Conservation (phyloP, 2,888 invertebrate species). For the Azorinus chamasolen region DNA sequence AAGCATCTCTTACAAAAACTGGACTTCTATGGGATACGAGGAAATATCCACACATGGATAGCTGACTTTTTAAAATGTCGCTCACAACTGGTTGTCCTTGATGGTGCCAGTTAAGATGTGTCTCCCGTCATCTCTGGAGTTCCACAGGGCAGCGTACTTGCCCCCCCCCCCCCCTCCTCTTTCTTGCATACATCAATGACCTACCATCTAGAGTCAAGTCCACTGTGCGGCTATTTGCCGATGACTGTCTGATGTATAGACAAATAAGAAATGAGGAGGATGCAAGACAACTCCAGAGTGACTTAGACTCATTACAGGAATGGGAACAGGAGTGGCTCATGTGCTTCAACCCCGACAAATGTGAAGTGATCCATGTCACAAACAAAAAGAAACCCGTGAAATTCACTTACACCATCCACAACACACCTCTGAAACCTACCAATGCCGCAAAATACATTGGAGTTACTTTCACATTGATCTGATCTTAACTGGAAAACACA, state of each 20-base stretch:
- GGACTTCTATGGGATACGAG: slow-evolving; percentile 15
- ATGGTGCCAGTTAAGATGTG: not conserved
- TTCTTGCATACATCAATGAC: slow-evolving; percentile 21
- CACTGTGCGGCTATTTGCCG: slow-evolving; percentile 14
- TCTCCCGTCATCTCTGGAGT: slow-evolving; percentile 23
- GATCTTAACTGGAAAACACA: not conserved
- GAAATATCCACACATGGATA: slow-evolving; percentile 13
- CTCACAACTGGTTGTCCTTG: slow-evolving; percentile 13
- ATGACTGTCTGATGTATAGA: slow-evolving; percentile 10
- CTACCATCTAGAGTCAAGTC: slow-evolving; percentile 6
- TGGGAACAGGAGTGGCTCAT: slow-evolving; percentile 22
- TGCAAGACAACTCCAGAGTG: slow-evolving; percentile 9
- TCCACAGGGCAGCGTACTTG: slow-evolving; percentile 21
- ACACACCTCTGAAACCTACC: not conserved
- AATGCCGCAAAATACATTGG: not conserved
- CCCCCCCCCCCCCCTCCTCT: slow-evolving; percentile 16
- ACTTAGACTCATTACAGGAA: slow-evolving; percentile 6
- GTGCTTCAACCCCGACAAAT: slow-evolving; percentile 21
- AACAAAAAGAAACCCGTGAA: slow-evolving; percentile 1
- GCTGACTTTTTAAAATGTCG: slow-evolving; percentile 5
- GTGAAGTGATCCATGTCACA: slow-evolving; percentile 10
- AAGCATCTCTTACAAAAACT: slow-evolving; percentile 10
- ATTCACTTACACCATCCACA: not conserved
- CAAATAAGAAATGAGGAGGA: not conserved
- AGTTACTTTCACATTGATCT: not conserved